Evolutionary conservation across 64 coral and sea anemone species (phyloP).

Genomic region (Montipora capricornis): DNA sequence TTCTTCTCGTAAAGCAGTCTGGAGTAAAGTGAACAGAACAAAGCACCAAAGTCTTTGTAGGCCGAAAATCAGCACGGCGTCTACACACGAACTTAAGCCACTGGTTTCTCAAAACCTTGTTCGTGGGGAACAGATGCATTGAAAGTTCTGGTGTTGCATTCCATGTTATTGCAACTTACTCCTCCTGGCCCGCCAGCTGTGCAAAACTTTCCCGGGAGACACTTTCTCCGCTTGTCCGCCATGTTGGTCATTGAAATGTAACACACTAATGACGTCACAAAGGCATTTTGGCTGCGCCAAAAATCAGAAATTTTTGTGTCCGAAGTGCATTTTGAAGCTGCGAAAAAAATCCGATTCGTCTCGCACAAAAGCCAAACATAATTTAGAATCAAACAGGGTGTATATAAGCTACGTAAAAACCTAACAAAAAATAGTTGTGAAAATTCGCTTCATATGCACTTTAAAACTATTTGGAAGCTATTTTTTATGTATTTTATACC

Average conservation of each 20-base stretch:
- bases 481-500: no score
- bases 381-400: background rate
- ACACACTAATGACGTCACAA: constrained; percentile 13
- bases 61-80: background rate
- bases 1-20: background rate
- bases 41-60: constrained; percentile 7
- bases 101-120: background rate
- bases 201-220: constrained; percentile 2
- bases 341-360: background rate
- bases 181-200: background rate
- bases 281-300: background rate
- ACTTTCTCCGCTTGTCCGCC: background rate
- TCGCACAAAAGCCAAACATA: background rate
- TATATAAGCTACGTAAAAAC: background rate
- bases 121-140: constrained; percentile 5
- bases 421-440: background rate
- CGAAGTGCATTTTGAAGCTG: background rate
- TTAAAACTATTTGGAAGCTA: no score
- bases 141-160: background rate
- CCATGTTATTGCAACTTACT: background rate
- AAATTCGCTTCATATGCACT: background rate
- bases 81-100: constrained; percentile 40
- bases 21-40: constrained; percentile 40
- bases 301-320: background rate
- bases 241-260: background rate